Percentiles rank a stretch among this genome's conserved stretches.
Conservation (phyloP, 2,888 invertebrate genomes). For the Drosophila recens region DNA sequence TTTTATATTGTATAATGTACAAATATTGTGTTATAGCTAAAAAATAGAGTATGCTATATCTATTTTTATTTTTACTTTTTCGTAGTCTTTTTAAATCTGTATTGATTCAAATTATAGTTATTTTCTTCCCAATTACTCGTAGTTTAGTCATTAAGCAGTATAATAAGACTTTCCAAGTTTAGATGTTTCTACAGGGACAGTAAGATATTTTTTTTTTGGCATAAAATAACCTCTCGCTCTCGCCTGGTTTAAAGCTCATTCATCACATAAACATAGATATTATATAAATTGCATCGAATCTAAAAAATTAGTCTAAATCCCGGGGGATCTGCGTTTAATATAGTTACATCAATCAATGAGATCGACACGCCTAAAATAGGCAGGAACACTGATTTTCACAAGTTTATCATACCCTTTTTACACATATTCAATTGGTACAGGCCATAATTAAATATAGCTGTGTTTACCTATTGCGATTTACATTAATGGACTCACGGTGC, state of each 20-base stretch:
- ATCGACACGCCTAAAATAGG: background rate
- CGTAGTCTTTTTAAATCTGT: background rate
- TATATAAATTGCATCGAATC: background rate
- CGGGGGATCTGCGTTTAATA: background rate
- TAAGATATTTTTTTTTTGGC: background rate
- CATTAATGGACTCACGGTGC: background rate
- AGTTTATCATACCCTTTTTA: slow-evolving; percentile 20
- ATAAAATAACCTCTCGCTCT: background rate
- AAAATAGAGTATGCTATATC: background rate
- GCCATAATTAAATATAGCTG: background rate
- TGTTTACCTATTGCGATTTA: background rate
- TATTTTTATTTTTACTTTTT: background rate
- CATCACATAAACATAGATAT: background rate
- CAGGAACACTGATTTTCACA: background rate
- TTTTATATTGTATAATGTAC: background rate
- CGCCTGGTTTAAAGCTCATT: background rate
- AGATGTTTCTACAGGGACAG: background rate
- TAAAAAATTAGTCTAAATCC: background rate
- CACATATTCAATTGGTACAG: slow-evolving; percentile 9
- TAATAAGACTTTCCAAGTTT: background rate
- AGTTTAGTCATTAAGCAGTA: background rate
- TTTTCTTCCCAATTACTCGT: background rate
- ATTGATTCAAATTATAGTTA: background rate
- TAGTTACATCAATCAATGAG: background rate
- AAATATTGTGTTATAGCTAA: background rate